These are phyloP conservation scores for Cephonodes hylas DNA, from an alignment of 2,888 invertebrate species.

Conservation along the genomic window DNA sequence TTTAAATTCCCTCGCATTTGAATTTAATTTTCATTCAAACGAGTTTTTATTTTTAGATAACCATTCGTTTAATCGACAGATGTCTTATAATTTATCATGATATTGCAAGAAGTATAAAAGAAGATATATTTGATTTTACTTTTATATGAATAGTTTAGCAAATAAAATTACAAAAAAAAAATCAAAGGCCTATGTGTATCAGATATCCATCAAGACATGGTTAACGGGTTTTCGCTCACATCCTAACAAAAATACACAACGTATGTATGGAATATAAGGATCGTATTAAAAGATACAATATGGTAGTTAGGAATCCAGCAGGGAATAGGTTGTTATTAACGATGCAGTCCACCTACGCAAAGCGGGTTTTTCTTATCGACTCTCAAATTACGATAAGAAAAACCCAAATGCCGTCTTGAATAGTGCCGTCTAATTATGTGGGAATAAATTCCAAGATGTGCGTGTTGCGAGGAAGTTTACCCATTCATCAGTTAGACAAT, in stretches of 20 bases:
- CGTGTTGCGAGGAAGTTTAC: background rate
- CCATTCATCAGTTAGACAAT: background rate
- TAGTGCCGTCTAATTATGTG: background rate
- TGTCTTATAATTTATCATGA: background rate
- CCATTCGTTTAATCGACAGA: background rate
- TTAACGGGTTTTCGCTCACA: too few species aligned
- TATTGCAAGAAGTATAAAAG: too few species aligned
- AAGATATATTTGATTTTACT: too few species aligned
- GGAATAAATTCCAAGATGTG: background rate
- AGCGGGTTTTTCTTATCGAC: background rate
- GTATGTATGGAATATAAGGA: background rate
- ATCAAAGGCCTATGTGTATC: background rate
- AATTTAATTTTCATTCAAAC: background rate
- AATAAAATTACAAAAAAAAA: too few species aligned
- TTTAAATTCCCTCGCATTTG: background rate
- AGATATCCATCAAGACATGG: background rate
- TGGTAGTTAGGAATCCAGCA: too few species aligned
- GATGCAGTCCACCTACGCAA: background rate
- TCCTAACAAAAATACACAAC: background rate
- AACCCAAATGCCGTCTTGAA: background rate
- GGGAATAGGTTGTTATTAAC: background rate
- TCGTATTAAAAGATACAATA: background rate
- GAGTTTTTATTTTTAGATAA: background rate
- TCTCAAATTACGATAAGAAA: background rate
- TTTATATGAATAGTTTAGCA: too few species aligned